phyloP scores from a whole-genome alignment of 2,888 invertebrate genomes.

The Caenorhabditis drosophilae region DNA sequence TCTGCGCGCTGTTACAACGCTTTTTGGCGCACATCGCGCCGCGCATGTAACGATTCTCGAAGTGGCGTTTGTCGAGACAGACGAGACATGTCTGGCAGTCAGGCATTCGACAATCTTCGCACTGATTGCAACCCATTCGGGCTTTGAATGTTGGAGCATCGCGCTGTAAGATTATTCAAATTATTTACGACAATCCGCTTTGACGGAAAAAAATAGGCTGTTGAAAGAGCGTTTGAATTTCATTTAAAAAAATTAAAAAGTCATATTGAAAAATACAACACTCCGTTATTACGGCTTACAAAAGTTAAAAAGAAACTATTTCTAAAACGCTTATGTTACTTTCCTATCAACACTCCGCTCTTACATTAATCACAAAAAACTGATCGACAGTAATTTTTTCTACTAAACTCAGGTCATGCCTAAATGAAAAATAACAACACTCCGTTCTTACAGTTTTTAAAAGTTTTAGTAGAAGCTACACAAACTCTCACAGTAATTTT shows the following conservation, averaged over 20 bases:
- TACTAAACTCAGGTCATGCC: neutral
- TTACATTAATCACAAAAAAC: neutral
- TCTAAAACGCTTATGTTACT: too few relatives aligned
- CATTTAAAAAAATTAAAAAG: too few relatives aligned
- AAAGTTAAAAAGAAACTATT: too few relatives aligned
- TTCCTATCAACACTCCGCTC: neutral
- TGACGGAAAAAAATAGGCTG: too few relatives aligned
- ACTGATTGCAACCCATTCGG: conserved; percentile 64
- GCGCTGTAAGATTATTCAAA: conserved; percentile 61
- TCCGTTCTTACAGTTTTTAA: too few relatives aligned
- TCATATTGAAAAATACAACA: too few relatives aligned
- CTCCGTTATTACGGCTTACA: too few relatives aligned
- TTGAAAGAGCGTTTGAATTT: too few relatives aligned
- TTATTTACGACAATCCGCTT: too few relatives aligned
- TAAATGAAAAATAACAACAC: too few relatives aligned
- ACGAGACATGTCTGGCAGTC: conserved; percentile 68
- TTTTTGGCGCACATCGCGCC: conserved; percentile 69
- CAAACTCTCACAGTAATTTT: too few relatives aligned
- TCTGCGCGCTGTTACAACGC: conserved; percentile 67
- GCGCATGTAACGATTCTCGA: conserved; percentile 67
- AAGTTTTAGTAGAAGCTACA: too few relatives aligned
- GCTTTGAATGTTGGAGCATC: conserved; percentile 69
- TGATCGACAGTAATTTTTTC: neutral
- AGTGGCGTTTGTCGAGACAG: conserved; percentile 67
- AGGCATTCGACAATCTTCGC: conserved; percentile 67